These are phyloP conservation scores for Oncorhynchus gorbuscha DNA, from an alignment of 2,113 vertebrate species.

Conservation along the genomic window DNA sequence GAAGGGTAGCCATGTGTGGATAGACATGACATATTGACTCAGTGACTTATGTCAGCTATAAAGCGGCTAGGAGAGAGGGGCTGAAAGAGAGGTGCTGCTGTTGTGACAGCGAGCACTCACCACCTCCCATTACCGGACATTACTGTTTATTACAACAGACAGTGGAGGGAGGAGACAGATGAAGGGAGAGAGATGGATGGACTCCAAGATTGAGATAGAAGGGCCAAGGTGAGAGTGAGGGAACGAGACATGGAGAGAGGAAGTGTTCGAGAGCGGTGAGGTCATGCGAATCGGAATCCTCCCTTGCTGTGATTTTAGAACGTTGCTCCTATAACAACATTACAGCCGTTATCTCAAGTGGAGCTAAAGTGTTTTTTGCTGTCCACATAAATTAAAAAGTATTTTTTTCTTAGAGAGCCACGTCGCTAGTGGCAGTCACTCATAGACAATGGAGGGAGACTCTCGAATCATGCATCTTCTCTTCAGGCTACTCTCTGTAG, in stretches of 20 bases:
- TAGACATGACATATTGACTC: constrained; percentile 38
- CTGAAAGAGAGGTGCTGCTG: constrained; percentile 35
- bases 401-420: constrained; percentile 17
- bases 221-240: neutral
- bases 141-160: constrained; percentile 38
- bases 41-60: constrained; percentile 52
- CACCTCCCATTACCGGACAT: constrained; percentile 45
- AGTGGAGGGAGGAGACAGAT: constrained; percentile 8
- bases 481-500: constrained; percentile 10
- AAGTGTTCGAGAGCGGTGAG: neutral
- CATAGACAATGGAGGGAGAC: neutral
- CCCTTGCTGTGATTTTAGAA: constrained; percentile 10
- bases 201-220: neutral
- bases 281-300: constrained; percentile 14
- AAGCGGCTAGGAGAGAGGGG: constrained; percentile 34
- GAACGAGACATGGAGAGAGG: neutral
- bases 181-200: neutral
- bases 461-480: neutral
- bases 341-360: constrained; percentile 26
- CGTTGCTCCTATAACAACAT: constrained; percentile 16
- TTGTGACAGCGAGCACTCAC: constrained; percentile 44
- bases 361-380: constrained; percentile 33
- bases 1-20: constrained; percentile 21
- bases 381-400: constrained; percentile 31
- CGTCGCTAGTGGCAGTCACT: neutral